Base-by-base conservation (phyloP, 2,888 invertebrate species). In the Limenitis camilla region DNA sequence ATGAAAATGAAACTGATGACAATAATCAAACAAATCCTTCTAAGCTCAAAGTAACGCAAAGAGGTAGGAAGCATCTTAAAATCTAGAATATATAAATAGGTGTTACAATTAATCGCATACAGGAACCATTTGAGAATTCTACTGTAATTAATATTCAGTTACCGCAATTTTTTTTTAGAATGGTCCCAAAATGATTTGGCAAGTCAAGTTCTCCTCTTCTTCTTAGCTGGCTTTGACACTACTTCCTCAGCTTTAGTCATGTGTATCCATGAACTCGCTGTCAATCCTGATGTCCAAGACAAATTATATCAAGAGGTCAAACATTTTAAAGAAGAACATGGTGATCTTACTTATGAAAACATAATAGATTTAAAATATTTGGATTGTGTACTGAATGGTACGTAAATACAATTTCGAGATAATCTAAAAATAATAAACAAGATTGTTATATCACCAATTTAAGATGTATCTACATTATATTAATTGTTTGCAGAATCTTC, bases 211-310 rank as follows among this genome's bases (percentile, higher is more conserved):
- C 80, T 86, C 39, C 65, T 87, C 19, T 88, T 88, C 67, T 86
- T 88, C 61, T 64, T 70, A 6, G 89, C 85, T 43, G 88, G 88
- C 0, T 88, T 79, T 49, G 88, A 88, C 11, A 83, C 78, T 4
- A 70, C 82, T 0, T 83, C 88, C 0, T 63, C 79, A 0, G 67
- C 74, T 0, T 55, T 88, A 29, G 72, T 71, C 1, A 72, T 86
- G 70, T 64, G 71, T 19, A 62, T 82, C 5, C 82, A 88, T 47
- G 87, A 88, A 59, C 55, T 89, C 38, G 81, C 83, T 1, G 10
- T 85, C 1, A 76, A 89, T 58, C 69, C 71, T 0, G 71, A 81
- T 0, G 59, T 88, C 0, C 88, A 89, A 53, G 76, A 83, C 0
- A 79, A 69, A 57, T 62, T 89, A 51, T 78, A 79, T 64, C 64